phyloP scores from a whole-genome alignment of 2,113 vertebrate species.

The Echinops telfairi region DNA sequence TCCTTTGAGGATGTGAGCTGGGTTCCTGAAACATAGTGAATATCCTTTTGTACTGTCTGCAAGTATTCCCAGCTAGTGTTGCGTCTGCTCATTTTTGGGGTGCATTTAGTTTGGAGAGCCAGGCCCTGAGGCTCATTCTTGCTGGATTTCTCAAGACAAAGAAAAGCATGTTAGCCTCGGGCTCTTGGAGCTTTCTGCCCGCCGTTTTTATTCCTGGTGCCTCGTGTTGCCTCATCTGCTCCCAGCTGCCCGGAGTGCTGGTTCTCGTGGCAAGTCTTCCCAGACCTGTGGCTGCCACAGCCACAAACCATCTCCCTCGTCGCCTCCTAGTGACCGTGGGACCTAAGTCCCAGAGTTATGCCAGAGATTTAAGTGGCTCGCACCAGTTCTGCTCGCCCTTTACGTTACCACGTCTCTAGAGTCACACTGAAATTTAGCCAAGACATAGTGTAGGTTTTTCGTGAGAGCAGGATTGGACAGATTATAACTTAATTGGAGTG shows the following conservation, averaged over 20 bases:
- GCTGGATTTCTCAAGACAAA: not conserved
- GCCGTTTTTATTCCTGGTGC: not conserved
- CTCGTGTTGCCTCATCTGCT: not conserved
- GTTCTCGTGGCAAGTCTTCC: not conserved
- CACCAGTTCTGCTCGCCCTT: not conserved
- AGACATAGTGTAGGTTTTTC: not conserved
- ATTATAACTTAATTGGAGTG: not conserved
- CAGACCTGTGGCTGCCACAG: not conserved
- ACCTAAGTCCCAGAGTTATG: not conserved
- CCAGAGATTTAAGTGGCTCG: not conserved
- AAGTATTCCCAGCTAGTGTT: not conserved
- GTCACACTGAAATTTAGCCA: not conserved
- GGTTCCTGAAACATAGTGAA: not conserved
- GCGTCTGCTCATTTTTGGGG: not conserved
- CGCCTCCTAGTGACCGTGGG: not conserved
- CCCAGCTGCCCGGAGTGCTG: too few relatives aligned
- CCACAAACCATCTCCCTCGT: not conserved
- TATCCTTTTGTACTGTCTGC: not conserved
- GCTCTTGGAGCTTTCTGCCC: not conserved
- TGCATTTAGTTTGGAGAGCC: slow-evolving; percentile 10
- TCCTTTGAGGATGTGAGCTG: not conserved
- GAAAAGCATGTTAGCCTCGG: not conserved
- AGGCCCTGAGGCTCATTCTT: not conserved
- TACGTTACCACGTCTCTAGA: not conserved
- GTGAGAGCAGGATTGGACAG: not conserved